These are phyloP conservation scores for Ornithorhynchus anatinus DNA, from an alignment of 2,113 vertebrate species.

Conservation along the genomic window DNA sequence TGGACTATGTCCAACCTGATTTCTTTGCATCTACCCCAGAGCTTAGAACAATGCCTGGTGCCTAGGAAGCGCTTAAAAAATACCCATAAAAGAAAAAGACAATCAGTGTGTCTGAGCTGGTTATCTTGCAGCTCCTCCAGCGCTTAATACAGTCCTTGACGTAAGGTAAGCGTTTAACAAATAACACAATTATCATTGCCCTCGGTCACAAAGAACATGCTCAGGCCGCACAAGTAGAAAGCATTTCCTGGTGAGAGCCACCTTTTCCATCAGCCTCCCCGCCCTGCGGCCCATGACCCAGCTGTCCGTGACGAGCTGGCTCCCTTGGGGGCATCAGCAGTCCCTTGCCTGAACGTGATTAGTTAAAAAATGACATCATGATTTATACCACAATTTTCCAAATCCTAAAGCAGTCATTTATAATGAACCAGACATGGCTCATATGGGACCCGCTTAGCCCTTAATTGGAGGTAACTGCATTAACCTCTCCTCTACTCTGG, in stretches of 20 bases:
- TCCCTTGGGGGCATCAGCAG: conserved; percentile 13
- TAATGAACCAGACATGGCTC: conserved; percentile 27
- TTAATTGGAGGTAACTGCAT: conserved; percentile 11
- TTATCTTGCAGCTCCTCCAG: no score
- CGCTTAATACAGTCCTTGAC: no score
- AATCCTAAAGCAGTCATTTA: conserved; percentile 55
- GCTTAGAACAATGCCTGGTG: no score
- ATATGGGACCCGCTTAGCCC: conserved; percentile 26
- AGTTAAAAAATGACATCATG: conserved; percentile 61
- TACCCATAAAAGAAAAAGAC: no score
- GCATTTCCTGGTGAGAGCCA: background rate
- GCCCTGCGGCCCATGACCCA: conserved; percentile 16
- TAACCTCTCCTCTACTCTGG: background rate
- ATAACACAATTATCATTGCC: no score
- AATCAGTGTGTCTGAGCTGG: no score
- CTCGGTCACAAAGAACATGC: no score
- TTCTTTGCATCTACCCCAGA: no score
- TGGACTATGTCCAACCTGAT: no score
- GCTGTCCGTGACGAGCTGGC: conserved; percentile 35
- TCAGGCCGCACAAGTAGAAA: no score
- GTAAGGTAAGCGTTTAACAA: no score
- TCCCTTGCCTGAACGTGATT: conserved; percentile 36
- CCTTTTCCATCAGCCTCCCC: background rate
- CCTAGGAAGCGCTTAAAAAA: no score
- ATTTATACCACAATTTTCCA: conserved; percentile 58